Base-by-base conservation (phyloP, 2,888 invertebrate genomes). In the Syritta pipiens region DNA sequence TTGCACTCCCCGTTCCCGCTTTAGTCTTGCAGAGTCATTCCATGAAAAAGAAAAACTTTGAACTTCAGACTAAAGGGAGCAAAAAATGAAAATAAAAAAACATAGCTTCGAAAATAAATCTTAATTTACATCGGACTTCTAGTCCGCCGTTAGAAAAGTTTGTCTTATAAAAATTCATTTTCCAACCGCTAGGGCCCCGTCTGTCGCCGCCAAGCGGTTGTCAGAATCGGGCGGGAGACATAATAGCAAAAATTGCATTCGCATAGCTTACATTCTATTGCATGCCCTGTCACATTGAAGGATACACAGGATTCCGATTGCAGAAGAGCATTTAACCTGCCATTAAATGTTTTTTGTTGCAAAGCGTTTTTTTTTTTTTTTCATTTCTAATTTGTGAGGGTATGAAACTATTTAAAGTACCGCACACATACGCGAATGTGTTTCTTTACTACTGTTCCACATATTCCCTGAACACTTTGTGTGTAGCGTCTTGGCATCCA, bases 111-210 rank as follows among this genome's bases (percentile, higher is more conserved):
- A n/a, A n/a, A n/a, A 62, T 77, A 77, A 74, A 79, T 79, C 74
- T 79, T 79, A 79, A 79, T 79, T 79, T 79, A 65, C 79, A 67
- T 79, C 22, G 65, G 71, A 59, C 62, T 53, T 48, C 32, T 35
- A 51, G 44, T 12, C 42, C 6, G 32, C 10, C 30, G 24, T 10
- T 32, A 20, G 48, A 20, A 68, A 74, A 53, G 49, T 79, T 79
- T 74, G n/a, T 68, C 67, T 74, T 74, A 79, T 79, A 62, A 62
- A 68, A 74, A 79, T 74, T 72, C 72, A 65, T 72, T 77, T 77
- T 68, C 19, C 12, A 35, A 26, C 32, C 40, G 1, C 12, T 12
- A 10, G 22, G 0, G 2, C 37, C 2, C 4, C 17, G 2, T n/a
- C n/a, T n/a, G n/a, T n/a, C n/a, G n/a, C n/a, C n/a, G 4, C 14